Evolutionary conservation across 2,113 vertebrate species (phyloP).

Genomic region (Toxotes chatareus): DNA sequence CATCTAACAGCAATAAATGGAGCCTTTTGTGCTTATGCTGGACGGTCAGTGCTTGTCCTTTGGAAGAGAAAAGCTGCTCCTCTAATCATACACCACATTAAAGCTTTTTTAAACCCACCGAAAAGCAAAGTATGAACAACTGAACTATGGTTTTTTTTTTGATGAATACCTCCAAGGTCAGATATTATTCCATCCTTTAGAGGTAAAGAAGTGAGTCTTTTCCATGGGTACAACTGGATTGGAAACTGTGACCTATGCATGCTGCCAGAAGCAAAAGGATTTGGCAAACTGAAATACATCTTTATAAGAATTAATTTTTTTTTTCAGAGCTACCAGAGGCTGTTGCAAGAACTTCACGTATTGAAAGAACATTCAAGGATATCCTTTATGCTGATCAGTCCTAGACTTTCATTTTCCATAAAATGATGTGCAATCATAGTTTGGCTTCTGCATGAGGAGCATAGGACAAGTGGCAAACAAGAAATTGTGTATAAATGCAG

Average conservation of each 20-base stretch:
- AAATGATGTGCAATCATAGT: neutral
- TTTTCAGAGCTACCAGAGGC: neutral
- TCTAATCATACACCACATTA: conserved; percentile 5
- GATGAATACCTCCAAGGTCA: conserved; percentile 20
- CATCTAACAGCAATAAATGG: neutral
- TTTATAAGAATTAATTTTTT: neutral
- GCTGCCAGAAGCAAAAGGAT: neutral
- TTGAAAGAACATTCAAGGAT: neutral
- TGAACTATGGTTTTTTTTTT: neutral
- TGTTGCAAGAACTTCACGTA: neutral
- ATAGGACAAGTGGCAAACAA: neutral
- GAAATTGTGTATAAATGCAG: neutral
- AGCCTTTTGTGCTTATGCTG: neutral
- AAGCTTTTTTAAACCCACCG: neutral
- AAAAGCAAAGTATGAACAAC: conserved; percentile 8
- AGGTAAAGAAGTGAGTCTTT: conserved; percentile 13
- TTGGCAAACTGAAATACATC: neutral
- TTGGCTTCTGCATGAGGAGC: neutral
- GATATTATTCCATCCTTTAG: conserved; percentile 9
- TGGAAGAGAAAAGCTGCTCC: neutral
- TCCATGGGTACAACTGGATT: conserved; percentile 3
- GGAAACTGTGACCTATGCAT: neutral
- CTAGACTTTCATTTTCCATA: neutral
- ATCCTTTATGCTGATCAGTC: neutral
- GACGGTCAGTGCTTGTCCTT: neutral